Conservation (phyloP, 2,888 invertebrate genomes). For the Nemapogon koenigi region DNA sequence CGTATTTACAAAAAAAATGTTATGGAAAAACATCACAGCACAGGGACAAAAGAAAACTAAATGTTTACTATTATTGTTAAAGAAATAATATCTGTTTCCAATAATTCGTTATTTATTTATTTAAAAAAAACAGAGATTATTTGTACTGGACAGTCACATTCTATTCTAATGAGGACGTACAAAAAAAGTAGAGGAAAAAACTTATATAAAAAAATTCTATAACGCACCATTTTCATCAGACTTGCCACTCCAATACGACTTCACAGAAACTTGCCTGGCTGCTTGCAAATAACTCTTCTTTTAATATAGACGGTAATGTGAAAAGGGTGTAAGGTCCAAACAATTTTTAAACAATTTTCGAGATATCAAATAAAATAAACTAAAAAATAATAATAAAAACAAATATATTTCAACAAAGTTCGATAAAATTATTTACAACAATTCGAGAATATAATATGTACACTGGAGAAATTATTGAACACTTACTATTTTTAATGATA, state of each 20-base stretch:
- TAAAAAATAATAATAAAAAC: not conserved
- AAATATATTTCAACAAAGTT: no score
- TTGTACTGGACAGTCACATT: constrained; percentile 1
- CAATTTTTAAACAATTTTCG: not conserved
- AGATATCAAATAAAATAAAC: not conserved
- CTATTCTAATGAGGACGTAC: constrained; percentile 1
- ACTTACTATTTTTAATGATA: no score
- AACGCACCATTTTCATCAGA: constrained; percentile 61
- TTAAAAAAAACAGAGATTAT: constrained; percentile 4
- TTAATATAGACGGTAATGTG: not conserved
- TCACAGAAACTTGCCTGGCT: constrained; percentile 57
- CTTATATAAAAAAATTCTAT: constrained; percentile 25
- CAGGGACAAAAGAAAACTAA: constrained; percentile 25
- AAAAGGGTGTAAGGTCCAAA: not conserved
- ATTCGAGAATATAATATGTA: no score
- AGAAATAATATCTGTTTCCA: not conserved
- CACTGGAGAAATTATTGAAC: no score
- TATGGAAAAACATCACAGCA: constrained; percentile 10
- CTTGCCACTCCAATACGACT: constrained; percentile 53
- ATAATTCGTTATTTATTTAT: not conserved
- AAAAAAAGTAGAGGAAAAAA: constrained; percentile 9
- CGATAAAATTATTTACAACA: no score
- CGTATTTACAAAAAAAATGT: constrained; percentile 46
- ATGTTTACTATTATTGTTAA: constrained; percentile 4
- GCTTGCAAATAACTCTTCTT: constrained; percentile 36